A percentile compares a stretch with the other conserved stretches of the same genome.
phyloP scores from a whole-genome alignment of 2,113 vertebrate species.

The Odontophorus gujanensis region DNA sequence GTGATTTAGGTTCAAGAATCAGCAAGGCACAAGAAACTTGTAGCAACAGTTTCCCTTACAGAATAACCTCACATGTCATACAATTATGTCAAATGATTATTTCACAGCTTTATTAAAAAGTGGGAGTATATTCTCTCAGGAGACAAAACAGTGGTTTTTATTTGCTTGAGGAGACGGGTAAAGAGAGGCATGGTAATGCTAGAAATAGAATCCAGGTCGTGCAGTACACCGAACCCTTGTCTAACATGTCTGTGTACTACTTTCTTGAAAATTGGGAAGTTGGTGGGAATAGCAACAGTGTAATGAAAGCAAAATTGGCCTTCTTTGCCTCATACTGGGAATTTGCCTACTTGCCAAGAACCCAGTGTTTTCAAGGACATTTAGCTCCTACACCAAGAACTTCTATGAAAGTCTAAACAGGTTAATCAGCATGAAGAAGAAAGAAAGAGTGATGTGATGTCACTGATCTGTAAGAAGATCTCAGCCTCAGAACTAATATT shows the following conservation, averaged over 20 bases:
- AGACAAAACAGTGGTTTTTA: neutral
- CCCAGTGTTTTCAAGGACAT: slow-evolving; percentile 64
- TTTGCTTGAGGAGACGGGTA: slow-evolving; percentile 12
- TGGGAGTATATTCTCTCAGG: neutral
- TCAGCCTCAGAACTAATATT: slow-evolving; percentile 62
- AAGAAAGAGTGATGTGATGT: slow-evolving; percentile 39
- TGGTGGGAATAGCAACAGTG: slow-evolving; percentile 67
- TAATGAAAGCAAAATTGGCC: slow-evolving; percentile 65
- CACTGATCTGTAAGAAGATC: slow-evolving; percentile 68
- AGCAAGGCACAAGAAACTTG: neutral
- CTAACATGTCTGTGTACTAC: slow-evolving; percentile 31
- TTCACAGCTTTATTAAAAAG: neutral
- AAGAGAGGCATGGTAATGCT: slow-evolving; percentile 7
- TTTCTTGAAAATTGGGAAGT: slow-evolving; percentile 66
- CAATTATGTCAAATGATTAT: neutral
- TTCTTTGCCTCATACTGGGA: slow-evolving; percentile 65
- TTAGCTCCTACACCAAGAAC: slow-evolving; percentile 57
- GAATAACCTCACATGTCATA: neutral
- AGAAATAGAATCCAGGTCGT: slow-evolving; percentile 68
- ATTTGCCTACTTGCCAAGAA: slow-evolving; percentile 73
- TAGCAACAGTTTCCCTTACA: neutral
- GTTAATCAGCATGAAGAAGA: slow-evolving; percentile 55
- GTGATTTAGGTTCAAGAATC: neutral
- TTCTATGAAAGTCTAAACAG: slow-evolving; percentile 62
- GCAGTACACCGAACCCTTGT: slow-evolving; percentile 26